A percentile compares a stretch with the other conserved stretches of the same genome.
phyloP scores from a whole-genome alignment of 2,797 vertebrate species.

The Crypturellus tataupa region DNA sequence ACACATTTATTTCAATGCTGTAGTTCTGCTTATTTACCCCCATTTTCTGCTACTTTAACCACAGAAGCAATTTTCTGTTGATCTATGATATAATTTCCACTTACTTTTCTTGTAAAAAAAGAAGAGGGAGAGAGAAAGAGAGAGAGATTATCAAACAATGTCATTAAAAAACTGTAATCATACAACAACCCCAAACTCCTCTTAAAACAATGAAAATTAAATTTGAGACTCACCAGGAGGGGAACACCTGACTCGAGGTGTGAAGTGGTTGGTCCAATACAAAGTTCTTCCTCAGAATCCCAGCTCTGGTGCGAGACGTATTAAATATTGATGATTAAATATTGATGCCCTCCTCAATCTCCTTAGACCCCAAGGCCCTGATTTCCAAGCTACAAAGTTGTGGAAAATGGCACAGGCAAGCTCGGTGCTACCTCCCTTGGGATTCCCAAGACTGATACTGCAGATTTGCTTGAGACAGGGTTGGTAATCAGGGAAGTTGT shows the following conservation, averaged over 20 bases:
- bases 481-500: not conserved
- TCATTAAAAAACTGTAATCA: not conserved
- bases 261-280: not conserved
- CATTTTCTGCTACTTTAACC: not conserved
- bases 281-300: not conserved
- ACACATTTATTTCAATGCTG: not conserved
- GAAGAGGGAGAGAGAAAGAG: fast-evolving
- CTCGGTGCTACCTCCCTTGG: not conserved
- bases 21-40: not conserved
- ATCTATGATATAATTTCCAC: not conserved
- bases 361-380: not conserved
- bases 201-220: not conserved
- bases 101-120: not conserved
- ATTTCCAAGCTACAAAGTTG: not conserved
- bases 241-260: not conserved
- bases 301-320: not conserved
- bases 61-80: not conserved
- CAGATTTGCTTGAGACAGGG: not conserved
- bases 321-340: not conserved
- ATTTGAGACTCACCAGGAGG: not conserved
- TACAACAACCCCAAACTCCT: not conserved
- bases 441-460: not conserved
- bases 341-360: not conserved
- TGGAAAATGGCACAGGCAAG: not conserved
- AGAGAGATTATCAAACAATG: fast-evolving